Evolutionary conservation across 2,888 invertebrate species (phyloP).

Genomic region (Tineola bisselliella): DNA sequence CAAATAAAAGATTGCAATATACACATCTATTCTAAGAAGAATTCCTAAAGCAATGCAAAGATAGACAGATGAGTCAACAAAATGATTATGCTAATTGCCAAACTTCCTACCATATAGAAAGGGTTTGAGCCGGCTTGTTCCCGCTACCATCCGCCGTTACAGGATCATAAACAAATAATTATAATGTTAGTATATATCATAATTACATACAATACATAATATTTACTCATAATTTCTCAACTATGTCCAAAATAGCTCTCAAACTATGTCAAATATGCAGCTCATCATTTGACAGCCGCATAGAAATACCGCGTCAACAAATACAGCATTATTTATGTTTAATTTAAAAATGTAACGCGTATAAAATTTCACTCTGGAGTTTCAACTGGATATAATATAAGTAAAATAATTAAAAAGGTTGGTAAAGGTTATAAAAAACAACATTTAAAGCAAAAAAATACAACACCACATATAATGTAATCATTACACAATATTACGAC

Average conservation of each 20-base stretch:
- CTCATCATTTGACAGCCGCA: too few relatives aligned
- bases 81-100: conserved; percentile 18
- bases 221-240: too few relatives aligned
- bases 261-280: too few relatives aligned
- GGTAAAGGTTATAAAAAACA: neutral
- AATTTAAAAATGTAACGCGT: too few relatives aligned
- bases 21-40: conserved; percentile 5
- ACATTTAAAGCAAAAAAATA: neutral
- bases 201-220: neutral
- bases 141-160: conserved; percentile 50
- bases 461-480: neutral
- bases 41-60: conserved; percentile 4
- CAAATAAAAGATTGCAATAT: too few relatives aligned
- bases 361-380: too few relatives aligned
- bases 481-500: too few relatives aligned
- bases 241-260: too few relatives aligned
- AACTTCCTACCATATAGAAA: conserved; percentile 62
- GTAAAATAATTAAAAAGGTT: too few relatives aligned
- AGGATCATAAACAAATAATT: conserved; percentile 58
- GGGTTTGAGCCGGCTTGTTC: conserved; percentile 60
- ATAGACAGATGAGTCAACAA: conserved; percentile 3
- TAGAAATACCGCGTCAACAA: too few relatives aligned
- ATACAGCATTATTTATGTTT: too few relatives aligned
- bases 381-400: too few relatives aligned
- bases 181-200: conserved; percentile 39